phyloP scores from a whole-genome alignment of 2,888 invertebrate species.

The Tubulanus polymorphus region DNA sequence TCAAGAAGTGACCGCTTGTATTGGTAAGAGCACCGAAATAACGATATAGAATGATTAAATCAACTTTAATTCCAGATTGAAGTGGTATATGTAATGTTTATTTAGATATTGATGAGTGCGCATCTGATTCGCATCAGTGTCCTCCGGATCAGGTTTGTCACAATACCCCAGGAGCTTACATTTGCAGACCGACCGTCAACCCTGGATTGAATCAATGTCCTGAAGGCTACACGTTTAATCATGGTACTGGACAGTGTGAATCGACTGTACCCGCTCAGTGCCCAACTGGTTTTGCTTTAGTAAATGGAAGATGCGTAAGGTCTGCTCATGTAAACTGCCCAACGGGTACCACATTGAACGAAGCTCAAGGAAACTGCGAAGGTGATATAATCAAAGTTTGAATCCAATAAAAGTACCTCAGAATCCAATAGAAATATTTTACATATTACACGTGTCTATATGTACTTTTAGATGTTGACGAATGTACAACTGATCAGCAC shows the following conservation, averaged over 20 bases:
- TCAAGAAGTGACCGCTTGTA: conserved; percentile 65
- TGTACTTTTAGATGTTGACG: conserved; percentile 51
- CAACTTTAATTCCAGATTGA: no score
- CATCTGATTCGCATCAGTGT: conserved; percentile 53
- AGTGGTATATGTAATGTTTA: no score
- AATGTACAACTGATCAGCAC: conserved; percentile 56
- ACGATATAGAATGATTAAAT: no score
- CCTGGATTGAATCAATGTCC: conserved; percentile 38
- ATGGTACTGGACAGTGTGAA: conserved; percentile 30
- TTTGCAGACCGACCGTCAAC: conserved; percentile 37
- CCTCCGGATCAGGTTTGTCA: conserved; percentile 70
- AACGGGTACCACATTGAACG: background rate
- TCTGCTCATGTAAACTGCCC: conserved; percentile 1
- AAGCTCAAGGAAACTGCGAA: background rate
- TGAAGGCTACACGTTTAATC: conserved; percentile 48
- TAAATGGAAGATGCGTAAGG: conserved; percentile 43
- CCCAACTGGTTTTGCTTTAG: conserved; percentile 51
- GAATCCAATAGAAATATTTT: no score
- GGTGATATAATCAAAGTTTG: background rate
- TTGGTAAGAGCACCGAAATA: no score
- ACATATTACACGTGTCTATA: no score
- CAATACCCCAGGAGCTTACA: conserved; percentile 81
- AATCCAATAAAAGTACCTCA: no score
- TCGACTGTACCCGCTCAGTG: conserved; percentile 31
- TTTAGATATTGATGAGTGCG: conserved; percentile 71